Percentiles rank a stretch among this genome's conserved stretches.
phyloP scores from a whole-genome alignment of 2,888 invertebrate species.

The Athalia cordata region DNA sequence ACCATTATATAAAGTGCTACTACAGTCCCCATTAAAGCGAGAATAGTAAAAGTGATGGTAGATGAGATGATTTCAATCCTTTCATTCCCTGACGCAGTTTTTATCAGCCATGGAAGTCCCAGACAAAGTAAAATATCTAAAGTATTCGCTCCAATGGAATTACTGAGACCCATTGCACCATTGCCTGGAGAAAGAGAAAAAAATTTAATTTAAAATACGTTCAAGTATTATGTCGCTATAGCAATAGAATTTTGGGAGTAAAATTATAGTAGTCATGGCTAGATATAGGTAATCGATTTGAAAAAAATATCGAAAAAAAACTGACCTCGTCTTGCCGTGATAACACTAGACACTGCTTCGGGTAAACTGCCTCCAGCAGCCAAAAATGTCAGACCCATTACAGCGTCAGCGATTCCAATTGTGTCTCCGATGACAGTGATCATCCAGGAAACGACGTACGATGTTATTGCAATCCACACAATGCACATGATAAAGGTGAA shows the following conservation, averaged over 20 bases:
- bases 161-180: slow-evolving; percentile 91
- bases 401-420: slow-evolving; percentile 87
- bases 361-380: slow-evolving; percentile 94
- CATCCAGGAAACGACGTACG: slow-evolving; percentile 95
- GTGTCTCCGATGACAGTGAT: slow-evolving; percentile 89
- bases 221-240: too few relatives aligned
- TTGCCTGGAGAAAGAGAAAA: slow-evolving; percentile 78
- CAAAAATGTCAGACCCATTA: slow-evolving; percentile 93
- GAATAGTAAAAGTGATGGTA: slow-evolving; percentile 88
- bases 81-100: slow-evolving; percentile 77
- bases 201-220: background rate
- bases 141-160: slow-evolving; percentile 90
- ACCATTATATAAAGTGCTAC: slow-evolving; percentile 81
- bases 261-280: background rate
- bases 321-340: slow-evolving; percentile 89
- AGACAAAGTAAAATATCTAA: slow-evolving; percentile 89
- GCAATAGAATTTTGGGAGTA: background rate
- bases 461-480: slow-evolving; percentile 88
- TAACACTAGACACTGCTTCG: slow-evolving; percentile 87
- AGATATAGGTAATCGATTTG: too few relatives aligned
- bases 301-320: slow-evolving; percentile 18
- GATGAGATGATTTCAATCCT: slow-evolving; percentile 84
- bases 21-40: slow-evolving; percentile 86
- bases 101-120: slow-evolving; percentile 90
- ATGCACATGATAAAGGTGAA: slow-evolving; percentile 90